Base-by-base conservation (phyloP, 2,797 vertebrate genomes). In the Alectoris magna region DNA sequence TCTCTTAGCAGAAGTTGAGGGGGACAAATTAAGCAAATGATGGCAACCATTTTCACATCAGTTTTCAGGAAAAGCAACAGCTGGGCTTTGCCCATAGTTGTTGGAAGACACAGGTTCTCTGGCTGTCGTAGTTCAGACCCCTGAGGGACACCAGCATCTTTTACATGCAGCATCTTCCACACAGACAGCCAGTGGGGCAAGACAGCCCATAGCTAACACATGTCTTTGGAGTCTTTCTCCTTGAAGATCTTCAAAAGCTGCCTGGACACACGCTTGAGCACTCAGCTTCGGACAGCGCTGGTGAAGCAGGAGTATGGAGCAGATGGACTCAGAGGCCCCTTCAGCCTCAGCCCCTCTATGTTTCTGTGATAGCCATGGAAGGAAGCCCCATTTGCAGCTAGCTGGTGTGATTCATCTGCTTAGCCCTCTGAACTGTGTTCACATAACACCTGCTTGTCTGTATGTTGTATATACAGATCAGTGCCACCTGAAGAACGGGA, bases 401-500 rank as follows among this genome's bases (percentile, higher is more conserved):
- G 5, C 31, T 84, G 58, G 6, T 70, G 53, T 60, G 44, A 62
- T 62, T 80, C 55, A 75, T 66, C 59, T 39, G 38, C 34, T 63
- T 86, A 1, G 0, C 8, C 11, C 34, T 10, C 23, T 56, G 17
- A 63, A 64, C 22, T 1, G 3, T 41, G 21, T 58, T 58, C 3
- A 0, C 4, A 3, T 49, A 71, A 49, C 7, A 6, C 29, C 36
- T 71, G 43, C 22, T 71, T 75, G 38, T 46, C 34, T 5, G 2
- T 22, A 51, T 5, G 24, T 23, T 14, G 8, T 43, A 13, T 4
- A 4, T 7, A 41, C 73, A 84, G 88, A 90, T 70, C 66, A 81
- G 9, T 92, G 75, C 66, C 86, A 68, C 62, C 38, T 58, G 83
- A 76, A 82, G 68, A 87, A 63, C 29, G 29, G n/a, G 22, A 86